A percentile compares a stretch with the other conserved stretches of the same genome.
These are phyloP conservation scores for Sparus aurata DNA, from an alignment of 2,797 vertebrate genomes.

Conservation along the genomic window DNA sequence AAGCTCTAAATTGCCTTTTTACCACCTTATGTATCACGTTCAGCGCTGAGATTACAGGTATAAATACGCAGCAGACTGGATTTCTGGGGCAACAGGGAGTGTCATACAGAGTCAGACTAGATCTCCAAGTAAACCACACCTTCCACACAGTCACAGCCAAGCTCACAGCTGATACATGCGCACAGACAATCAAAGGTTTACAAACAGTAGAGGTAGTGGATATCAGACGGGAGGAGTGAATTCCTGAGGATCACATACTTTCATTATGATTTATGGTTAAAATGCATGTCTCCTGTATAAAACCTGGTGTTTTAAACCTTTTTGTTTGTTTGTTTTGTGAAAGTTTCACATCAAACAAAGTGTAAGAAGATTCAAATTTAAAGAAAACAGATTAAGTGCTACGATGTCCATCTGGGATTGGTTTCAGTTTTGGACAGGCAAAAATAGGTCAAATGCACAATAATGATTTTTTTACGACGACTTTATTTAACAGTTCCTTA, in stretches of 20 bases:
- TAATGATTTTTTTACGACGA: not conserved
- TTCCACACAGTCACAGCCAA: slow-evolving; percentile 2
- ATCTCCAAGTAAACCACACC: not conserved
- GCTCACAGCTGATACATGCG: slow-evolving; percentile 17
- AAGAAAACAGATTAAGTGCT: not conserved
- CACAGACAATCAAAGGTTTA: slow-evolving; percentile 16
- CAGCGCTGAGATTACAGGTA: not conserved
- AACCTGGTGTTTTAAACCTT: not conserved
- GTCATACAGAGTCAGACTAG: not conserved
- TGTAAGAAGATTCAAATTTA: not conserved
- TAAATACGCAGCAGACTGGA: slow-evolving; percentile 14
- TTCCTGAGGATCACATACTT: not conserved
- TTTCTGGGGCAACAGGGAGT: slow-evolving; percentile 41
- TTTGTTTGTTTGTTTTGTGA: not conserved
- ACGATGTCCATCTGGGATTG: not conserved
- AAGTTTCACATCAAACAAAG: not conserved
- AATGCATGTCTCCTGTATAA: not conserved
- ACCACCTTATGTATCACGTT: slow-evolving; percentile 34
- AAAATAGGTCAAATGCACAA: not conserved
- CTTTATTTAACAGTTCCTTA: not conserved
- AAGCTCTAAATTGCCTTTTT: not conserved
- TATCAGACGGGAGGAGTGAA: not conserved
- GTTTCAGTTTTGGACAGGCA: not conserved
- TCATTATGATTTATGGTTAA: not conserved
- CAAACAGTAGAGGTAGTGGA: not conserved